Conservation (phyloP, 2,113 vertebrate genomes). For the Apteryx mantelli region DNA sequence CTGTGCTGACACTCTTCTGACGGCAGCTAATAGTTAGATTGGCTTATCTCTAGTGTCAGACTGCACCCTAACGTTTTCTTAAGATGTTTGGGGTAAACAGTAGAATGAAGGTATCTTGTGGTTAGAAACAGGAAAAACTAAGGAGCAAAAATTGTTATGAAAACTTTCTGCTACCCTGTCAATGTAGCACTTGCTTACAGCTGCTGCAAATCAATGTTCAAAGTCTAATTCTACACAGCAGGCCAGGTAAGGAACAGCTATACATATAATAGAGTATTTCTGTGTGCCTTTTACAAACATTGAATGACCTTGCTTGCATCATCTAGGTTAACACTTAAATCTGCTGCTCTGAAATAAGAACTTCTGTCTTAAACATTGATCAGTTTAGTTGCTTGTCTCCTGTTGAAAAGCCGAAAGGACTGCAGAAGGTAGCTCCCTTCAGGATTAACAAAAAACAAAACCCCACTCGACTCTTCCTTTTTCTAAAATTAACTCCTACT, state of each 20-base stretch:
- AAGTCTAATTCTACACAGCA: conserved; percentile 27
- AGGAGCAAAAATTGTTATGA: not conserved
- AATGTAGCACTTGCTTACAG: conserved; percentile 1
- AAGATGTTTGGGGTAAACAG: not conserved
- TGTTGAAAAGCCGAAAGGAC: not conserved
- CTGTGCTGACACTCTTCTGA: not conserved
- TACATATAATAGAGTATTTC: not conserved
- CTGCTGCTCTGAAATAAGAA: conserved; percentile 10
- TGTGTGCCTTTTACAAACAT: not conserved
- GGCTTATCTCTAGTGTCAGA: not conserved
- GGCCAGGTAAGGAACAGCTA: not conserved
- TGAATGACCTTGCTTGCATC: conserved; percentile 50
- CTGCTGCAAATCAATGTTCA: conserved; percentile 19
- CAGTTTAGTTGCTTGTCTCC: conserved; percentile 46
- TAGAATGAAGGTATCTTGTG: not conserved
- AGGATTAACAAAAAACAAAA: not conserved
- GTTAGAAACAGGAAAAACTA: not conserved
- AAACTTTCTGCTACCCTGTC: not conserved
- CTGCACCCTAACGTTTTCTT: not conserved
- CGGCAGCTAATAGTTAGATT: not conserved
- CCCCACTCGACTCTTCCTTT: fast-evolving
- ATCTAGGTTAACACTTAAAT: conserved; percentile 56
- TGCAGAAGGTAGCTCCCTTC: not conserved
- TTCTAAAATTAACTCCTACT: not conserved
- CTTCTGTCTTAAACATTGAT: conserved; percentile 51